Evolutionary conservation across 2,888 invertebrate species (phyloP).

Genomic region (Drosophila monieri): DNA sequence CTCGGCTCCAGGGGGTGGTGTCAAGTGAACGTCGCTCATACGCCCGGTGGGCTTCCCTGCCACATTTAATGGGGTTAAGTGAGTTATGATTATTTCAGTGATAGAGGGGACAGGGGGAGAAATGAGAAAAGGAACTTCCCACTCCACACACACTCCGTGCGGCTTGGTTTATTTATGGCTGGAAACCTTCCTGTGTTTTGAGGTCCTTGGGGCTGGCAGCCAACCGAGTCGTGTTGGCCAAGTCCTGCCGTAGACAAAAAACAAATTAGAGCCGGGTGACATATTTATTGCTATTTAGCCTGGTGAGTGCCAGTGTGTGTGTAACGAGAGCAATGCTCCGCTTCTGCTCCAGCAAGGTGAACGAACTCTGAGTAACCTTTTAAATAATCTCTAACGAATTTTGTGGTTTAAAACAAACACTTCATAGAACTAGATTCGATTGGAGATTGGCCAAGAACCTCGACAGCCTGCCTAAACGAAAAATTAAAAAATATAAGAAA

Average conservation of each 20-base stretch:
- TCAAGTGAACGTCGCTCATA: conserved; percentile 41
- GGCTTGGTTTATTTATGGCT: conserved; percentile 36
- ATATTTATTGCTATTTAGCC: conserved; percentile 69
- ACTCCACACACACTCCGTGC: conserved; percentile 3
- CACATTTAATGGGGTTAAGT: conserved; percentile 69
- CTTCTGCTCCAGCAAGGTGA: conserved; percentile 42
- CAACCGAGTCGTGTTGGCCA: conserved; percentile 17
- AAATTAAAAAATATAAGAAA: background rate
- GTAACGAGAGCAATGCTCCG: conserved; percentile 37
- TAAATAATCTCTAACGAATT: background rate
- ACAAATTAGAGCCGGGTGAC: conserved; percentile 70
- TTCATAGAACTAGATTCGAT: background rate
- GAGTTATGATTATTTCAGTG: conserved; percentile 64
- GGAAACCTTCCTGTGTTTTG: conserved; percentile 9
- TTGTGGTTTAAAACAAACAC: background rate
- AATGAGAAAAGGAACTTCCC: conserved; percentile 20
- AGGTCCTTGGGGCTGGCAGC: conserved; percentile 29
- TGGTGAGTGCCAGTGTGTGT: conserved; percentile 13
- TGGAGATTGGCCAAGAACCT: background rate
- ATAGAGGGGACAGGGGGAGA: conserved; percentile 14
- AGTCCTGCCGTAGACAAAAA: conserved; percentile 44
- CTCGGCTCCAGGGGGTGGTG: background rate
- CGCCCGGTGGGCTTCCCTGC: conserved; percentile 28
- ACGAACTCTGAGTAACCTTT: conserved; percentile 49
- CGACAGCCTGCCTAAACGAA: background rate